Conservation (phyloP, 2,888 invertebrate species). For the Chymomyza caudatula region DNA sequence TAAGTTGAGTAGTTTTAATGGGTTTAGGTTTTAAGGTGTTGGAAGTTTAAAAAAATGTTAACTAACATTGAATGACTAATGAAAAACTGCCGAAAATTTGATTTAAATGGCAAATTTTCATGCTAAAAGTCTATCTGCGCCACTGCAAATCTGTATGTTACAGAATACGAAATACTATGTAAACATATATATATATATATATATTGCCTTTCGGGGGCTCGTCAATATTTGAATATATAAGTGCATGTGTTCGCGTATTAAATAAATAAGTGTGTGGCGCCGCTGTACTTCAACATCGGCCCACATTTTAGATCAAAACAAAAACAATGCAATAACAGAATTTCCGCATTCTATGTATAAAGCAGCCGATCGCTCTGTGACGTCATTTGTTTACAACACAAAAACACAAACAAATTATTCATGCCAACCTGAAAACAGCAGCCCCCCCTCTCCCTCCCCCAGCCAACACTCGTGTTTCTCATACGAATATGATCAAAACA, state of each 20-base stretch:
- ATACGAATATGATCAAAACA: conserved; percentile 55
- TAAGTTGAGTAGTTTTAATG: too few species aligned
- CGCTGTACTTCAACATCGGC: conserved; percentile 22
- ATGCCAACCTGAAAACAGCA: conserved; percentile 7
- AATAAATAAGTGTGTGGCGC: conserved; percentile 35
- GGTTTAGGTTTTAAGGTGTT: too few species aligned
- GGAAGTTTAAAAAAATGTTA: too few species aligned
- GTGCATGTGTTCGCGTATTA: conserved; percentile 18
- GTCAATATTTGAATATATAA: conserved; percentile 21
- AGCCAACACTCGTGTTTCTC: conserved; percentile 19
- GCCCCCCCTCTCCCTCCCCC: conserved; percentile 2
- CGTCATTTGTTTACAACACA: conserved; percentile 63
- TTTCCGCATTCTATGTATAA: conserved; percentile 47
- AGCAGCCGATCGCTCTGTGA: conserved; percentile 44
- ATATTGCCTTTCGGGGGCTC: conserved; percentile 46
- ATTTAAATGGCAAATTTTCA: too few species aligned
- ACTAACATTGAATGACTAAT: too few species aligned
- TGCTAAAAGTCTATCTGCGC: too few species aligned
- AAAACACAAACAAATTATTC: conserved; percentile 19
- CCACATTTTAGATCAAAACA: conserved; percentile 16
- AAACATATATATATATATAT: neutral
- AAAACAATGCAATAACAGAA: conserved; percentile 17
- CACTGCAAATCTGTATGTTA: too few species aligned
- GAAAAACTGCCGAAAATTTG: too few species aligned
- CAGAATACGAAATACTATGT: neutral